Evolutionary conservation across 2,797 vertebrate genomes (phyloP), one percentile per base, ranked within the genome.

Genomic region (Enteromius radiatus): DNA sequence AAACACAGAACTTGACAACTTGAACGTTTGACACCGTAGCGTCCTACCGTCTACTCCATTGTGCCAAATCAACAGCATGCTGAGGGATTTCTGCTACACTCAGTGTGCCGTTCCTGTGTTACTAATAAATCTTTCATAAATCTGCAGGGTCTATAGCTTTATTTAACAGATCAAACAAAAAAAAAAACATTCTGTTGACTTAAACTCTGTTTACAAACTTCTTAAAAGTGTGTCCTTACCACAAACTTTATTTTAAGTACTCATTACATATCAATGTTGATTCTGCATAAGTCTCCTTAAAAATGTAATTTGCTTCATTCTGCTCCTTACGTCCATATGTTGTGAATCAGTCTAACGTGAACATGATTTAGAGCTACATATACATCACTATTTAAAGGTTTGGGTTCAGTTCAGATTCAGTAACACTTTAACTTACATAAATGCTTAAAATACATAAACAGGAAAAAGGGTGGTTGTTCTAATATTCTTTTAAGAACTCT

Each of bases 51-150:
- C 71, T 65, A 38, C 71, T 54, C 70, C 61, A 67, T 75, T 82
- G 71, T 75, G 71, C 70, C 80, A 82, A 82, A 82, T 82, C 80
- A 82, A 75, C 80, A 74, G 43, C 80, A 74, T 75, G 70, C 80
- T 65, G 80, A 26, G 80, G 70, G 70, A 47, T 74, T 74, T 64
- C 69, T 64, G 31, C 79, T 49, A 61, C 70, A 73, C 54, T 74
- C 69, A 36, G 68, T 81, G 54, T 75, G 70, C 45, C 67, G 31
- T 75, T 81, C 80, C 80, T 81, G 43, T 28, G 6, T 67, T 82
- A 10, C 80, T 52, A 28, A 71, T 71, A 80, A 31, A 23, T 65
- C 70, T 23, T 52, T 81, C 59, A 81, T 38, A 67, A 81, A 74
- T 75, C 80, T 49, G 23, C 45, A 81, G 80, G 70, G 45, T 82